Evolutionary conservation across 2,797 vertebrate species (phyloP), one percentile per base, ranked within the genome.

Genomic region (Acanthurus leucopareius): DNA sequence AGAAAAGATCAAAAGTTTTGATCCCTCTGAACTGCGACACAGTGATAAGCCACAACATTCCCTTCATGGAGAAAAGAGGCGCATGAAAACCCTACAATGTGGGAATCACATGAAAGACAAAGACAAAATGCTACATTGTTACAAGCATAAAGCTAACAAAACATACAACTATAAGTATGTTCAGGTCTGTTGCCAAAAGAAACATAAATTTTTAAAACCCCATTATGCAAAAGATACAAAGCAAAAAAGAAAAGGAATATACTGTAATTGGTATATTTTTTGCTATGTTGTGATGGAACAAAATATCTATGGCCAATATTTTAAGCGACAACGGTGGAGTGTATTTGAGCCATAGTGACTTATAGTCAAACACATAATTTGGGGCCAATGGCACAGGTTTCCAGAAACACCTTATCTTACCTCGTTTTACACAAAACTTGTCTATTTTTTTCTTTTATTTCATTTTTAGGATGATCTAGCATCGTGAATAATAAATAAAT

Each of bases 81-180:
- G 3, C 51, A 66, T 91, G 87, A 25, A 77, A 71, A 91, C 71
- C 71, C 42, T 20, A 83, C 40, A 63, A 65, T 59, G 52, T 58
- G n/a, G 63, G 70, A 62, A 17, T 80, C 64, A 79, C 70, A 75
- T 45, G 61, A 65, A 73, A 74, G 28, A 67, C 53, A 51, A 69
- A 73, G n/a, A 77, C 38, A 66, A 88, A 75, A 91, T 86, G 91
- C 91, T 92, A 94, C 91, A 92, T 89, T 64, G 40, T 87, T 76
- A 86, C 82, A 92, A 89, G 81, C 79, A 60, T 76, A 32, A 79
- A 84, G 80, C 74, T 72, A 69, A 61, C 1, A 62, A 69, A 68
- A 83, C 57, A 63, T 45, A 59, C 42, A 53, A 57, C 74, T 51
- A 45, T 64, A 73, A 25, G 66, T 80, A 67, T 72, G 49, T 75